phyloP scores from a whole-genome alignment of 2,113 vertebrate genomes.

The Monopterus albus region DNA sequence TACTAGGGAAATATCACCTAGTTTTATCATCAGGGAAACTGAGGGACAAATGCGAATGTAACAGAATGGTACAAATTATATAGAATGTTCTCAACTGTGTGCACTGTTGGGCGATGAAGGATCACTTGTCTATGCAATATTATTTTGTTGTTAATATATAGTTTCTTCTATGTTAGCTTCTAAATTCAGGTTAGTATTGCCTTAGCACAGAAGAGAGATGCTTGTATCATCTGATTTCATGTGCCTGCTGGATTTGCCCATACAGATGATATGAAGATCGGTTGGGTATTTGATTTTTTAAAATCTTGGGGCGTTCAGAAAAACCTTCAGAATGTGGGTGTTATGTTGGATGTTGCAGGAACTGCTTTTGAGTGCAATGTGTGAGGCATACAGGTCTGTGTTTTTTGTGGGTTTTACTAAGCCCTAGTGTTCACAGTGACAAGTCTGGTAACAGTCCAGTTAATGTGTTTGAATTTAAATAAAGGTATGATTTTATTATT shows the following conservation, averaged over 20 bases:
- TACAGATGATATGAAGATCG: conserved; percentile 58
- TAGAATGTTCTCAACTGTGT: conserved; percentile 34
- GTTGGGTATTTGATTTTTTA: conserved; percentile 24
- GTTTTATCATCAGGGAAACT: conserved; percentile 40
- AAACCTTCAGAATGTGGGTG: conserved; percentile 29
- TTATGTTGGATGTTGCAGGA: conserved; percentile 13
- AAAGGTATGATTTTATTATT: conserved; percentile 28
- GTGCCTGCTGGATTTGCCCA: conserved; percentile 74
- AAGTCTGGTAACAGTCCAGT: conserved; percentile 24
- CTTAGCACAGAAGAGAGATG: conserved; percentile 56
- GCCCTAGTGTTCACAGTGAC: conserved; percentile 38
- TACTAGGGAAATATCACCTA: conserved; percentile 1
- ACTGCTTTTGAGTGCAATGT: conserved; percentile 48
- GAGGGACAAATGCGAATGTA: conserved; percentile 52
- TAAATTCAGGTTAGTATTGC: conserved; percentile 42
- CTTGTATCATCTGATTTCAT: conserved; percentile 66
- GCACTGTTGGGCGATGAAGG: conserved; percentile 29
- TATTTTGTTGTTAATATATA: conserved; percentile 44
- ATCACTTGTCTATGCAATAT: conserved; percentile 72
- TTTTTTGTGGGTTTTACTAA: conserved; percentile 19
- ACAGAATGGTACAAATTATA: conserved; percentile 28
- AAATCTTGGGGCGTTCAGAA: conserved; percentile 41
- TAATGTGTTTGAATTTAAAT: not conserved
- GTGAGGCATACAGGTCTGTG: conserved; percentile 4
- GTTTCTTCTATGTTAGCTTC: conserved; percentile 31